Evolutionary conservation across 1,140 invertebrate species (phyloP).

Genomic region (Apis laboriosa): DNA sequence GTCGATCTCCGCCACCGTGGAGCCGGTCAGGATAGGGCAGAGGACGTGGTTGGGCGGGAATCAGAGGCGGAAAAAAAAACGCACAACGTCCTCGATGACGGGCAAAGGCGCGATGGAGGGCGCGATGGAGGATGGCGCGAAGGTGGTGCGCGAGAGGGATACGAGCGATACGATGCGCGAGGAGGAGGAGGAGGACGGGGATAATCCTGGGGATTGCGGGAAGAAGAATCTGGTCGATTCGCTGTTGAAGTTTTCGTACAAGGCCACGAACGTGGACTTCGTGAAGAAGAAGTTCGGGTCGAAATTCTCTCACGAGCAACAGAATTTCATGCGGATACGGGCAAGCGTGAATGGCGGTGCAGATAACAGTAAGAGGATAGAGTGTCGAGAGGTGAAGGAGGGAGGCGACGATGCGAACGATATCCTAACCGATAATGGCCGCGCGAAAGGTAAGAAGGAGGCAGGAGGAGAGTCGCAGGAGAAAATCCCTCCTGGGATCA

Average conservation of each 20-base stretch:
- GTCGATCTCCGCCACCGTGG: neutral
- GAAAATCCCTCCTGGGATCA: neutral
- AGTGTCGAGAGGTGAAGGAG: rapidly evolving
- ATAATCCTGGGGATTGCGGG: neutral
- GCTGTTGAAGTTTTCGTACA: conserved; percentile 2
- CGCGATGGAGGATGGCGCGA: neutral
- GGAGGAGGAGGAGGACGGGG: too few relatives aligned
- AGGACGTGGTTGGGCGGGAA: neutral
- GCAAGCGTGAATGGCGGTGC: neutral
- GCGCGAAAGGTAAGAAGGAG: neutral
- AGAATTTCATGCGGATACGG: neutral
- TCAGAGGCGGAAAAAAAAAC: neutral
- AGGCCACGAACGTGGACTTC: neutral
- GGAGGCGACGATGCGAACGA: neutral
- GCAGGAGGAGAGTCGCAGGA: too few relatives aligned
- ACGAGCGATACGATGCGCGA: neutral
- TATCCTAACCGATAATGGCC: too few relatives aligned
- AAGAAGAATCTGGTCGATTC: neutral
- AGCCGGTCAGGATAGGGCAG: neutral
- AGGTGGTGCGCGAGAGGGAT: rapidly evolving
- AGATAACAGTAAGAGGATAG: neutral
- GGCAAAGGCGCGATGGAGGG: neutral
- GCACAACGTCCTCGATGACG: neutral
- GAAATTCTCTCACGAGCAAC: neutral
- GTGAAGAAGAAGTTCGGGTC: neutral